A percentile compares a stretch with the other conserved stretches of the same genome.
These are phyloP conservation scores for Octomys mimax DNA, from an alignment of 2,797 vertebrate species.

Conservation along the genomic window DNA sequence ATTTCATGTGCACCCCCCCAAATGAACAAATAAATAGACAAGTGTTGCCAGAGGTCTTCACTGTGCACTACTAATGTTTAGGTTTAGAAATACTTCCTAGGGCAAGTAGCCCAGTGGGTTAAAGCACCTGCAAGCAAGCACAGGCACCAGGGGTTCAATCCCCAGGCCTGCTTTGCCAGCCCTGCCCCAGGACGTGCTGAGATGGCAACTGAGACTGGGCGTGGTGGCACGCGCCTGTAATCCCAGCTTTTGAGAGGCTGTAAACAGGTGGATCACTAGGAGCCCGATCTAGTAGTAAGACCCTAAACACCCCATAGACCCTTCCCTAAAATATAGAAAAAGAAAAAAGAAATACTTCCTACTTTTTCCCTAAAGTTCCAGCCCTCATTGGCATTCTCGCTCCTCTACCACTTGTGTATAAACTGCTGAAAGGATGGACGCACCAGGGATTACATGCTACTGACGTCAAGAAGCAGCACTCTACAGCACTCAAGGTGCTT, in stretches of 20 bases:
- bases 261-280: too few species aligned
- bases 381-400: background rate
- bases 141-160: too few species aligned
- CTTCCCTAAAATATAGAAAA: too few species aligned
- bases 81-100: background rate
- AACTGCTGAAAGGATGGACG: slow-evolving; percentile 18
- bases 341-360: background rate
- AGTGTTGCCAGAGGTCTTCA: background rate
- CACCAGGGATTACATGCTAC: background rate
- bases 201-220: too few species aligned
- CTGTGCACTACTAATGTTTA: background rate
- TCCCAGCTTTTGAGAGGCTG: too few species aligned
- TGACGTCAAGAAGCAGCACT: background rate
- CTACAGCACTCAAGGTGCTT: background rate
- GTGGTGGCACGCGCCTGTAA: too few species aligned
- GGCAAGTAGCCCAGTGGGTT: too few species aligned
- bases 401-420: background rate
- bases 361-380: background rate
- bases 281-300: too few species aligned
- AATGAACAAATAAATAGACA: background rate
- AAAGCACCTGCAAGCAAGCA: too few species aligned
- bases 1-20: background rate
- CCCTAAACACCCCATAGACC: too few species aligned
- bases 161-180: too few species aligned
- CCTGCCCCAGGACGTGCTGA: too few species aligned